phyloP scores from a whole-genome alignment of 2,797 vertebrate genomes.

The Semaprochilodus insignis region DNA sequence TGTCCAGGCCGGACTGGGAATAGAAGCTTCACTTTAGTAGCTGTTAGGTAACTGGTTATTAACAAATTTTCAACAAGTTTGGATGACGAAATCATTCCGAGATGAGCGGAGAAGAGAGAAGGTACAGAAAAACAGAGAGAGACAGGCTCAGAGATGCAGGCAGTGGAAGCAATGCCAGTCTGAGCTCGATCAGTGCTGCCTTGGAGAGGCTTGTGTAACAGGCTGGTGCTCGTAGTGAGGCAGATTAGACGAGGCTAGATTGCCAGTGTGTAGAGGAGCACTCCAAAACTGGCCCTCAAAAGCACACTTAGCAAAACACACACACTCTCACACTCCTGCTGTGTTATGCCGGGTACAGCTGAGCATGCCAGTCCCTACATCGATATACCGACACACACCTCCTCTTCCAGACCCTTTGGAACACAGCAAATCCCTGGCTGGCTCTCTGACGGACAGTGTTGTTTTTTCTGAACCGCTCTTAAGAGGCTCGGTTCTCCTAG shows the following conservation, averaged over 20 bases:
- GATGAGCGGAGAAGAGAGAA: background rate
- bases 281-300: constrained; percentile 29
- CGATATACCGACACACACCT: constrained; percentile 5
- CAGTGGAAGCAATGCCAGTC: background rate
- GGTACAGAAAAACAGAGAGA: background rate
- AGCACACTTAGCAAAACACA: constrained; percentile 23
- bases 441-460: constrained; percentile 54
- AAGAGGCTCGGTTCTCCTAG: constrained; percentile 51
- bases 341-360: constrained; percentile 24
- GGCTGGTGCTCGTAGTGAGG: constrained; percentile 18
- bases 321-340: constrained; percentile 26
- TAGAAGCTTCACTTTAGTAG: background rate
- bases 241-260: constrained; percentile 31
- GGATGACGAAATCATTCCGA: background rate
- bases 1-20: background rate
- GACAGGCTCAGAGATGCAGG: background rate
- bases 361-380: constrained; percentile 16
- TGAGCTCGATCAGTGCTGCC: constrained; percentile 18
- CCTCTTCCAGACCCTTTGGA: constrained; percentile 11
- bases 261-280: constrained; percentile 26
- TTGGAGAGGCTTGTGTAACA: constrained; percentile 44
- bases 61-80: background rate
- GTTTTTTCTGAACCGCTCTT: constrained; percentile 53
- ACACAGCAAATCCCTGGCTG: constrained; percentile 50
- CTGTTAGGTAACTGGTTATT: background rate